A percentile compares a stretch with the other conserved stretches of the same genome.
phyloP scores from a whole-genome alignment of 2,113 vertebrate species.

The Takifugu flavidus region DNA sequence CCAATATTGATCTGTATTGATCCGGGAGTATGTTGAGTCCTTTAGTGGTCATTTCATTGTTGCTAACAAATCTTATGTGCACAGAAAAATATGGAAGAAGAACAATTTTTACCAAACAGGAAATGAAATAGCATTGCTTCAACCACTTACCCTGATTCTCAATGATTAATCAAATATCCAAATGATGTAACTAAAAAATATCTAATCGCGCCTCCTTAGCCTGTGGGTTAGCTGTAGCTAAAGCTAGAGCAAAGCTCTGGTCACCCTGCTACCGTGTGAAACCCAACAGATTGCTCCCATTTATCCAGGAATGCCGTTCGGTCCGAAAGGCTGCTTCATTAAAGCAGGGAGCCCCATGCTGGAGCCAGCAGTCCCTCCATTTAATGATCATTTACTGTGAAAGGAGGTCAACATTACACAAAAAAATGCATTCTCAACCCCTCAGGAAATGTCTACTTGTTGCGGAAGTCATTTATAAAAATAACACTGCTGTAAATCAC shows the following conservation, averaged over 20 bases:
- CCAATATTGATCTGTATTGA: neutral
- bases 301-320: constrained; percentile 33
- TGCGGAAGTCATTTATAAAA: neutral
- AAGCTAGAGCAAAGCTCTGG: constrained; percentile 5
- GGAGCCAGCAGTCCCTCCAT: constrained; percentile 27
- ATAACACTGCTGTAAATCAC: neutral
- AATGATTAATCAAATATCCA: constrained; percentile 15
- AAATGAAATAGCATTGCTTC: neutral
- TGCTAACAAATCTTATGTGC: constrained; percentile 4
- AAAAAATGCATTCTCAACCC: constrained; percentile 17
- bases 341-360: constrained; percentile 27
- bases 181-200: constrained; percentile 20
- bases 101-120: too few species aligned
- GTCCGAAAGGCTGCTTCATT: constrained; percentile 27
- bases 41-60: neutral
- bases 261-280: constrained; percentile 59
- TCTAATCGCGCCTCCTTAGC: constrained; percentile 10
- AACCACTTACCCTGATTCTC: neutral
- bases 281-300: constrained; percentile 17
- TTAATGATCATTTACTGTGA: constrained; percentile 40
- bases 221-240: constrained; percentile 38
- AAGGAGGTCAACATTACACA: constrained; percentile 20
- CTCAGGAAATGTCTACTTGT: constrained; percentile 17
- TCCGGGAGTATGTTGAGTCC: constrained; percentile 2
- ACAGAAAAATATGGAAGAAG: neutral